Base-by-base conservation (phyloP, 30 jellyfish, hydroid and myxozoan genomes). In the Aurelia aurita complex sp. Pacific region DNA sequence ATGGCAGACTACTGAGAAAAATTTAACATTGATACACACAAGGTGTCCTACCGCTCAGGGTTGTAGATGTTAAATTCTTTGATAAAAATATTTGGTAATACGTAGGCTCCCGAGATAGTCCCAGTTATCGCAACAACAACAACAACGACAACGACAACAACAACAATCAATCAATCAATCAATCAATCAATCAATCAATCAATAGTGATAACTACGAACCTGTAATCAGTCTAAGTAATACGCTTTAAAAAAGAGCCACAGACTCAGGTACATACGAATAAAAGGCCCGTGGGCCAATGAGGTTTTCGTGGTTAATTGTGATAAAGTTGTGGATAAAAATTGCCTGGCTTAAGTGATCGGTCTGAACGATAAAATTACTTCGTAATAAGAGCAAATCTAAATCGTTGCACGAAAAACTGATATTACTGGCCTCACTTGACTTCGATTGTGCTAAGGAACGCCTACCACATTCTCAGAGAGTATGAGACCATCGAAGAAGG, bases 371-470 rank as follows among this genome's bases (percentile, higher is more conserved):
- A 76, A 76, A 61, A 52, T 53, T 76, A 35, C 85, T 33, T 64
- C 54, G 91, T 29, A 82, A 82, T 82, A 34, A 46, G 91, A 82
- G 85, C 71, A 75, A 82, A 70, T 52, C 60, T 54, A 82, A 79
- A 46, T 68, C 85, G 80, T 75, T 61, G 76, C 29, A 82, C 62
- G 85, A 53, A 75, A 63, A 78, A 66, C 43, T 55, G 91, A 82
- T 71, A 82, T 82, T 70, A 40, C 91, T 71, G 91, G 91, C 91
- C 91, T 82, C 91, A 82, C 91, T 82, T 82, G 91, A 82, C 91
- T 68, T 60, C 50, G 35, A 82, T 82, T 82, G 91, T 82, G 55
- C 19, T 40, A 14, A 75, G 91, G 73, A 40, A 82, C 91, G 91
- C 91, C 85, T 60, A 61, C 85, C 54, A 79, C 50, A 82, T 82